Evolutionary conservation across 2,888 invertebrate species (phyloP).

Genomic region (Choristoneura rosaceana): DNA sequence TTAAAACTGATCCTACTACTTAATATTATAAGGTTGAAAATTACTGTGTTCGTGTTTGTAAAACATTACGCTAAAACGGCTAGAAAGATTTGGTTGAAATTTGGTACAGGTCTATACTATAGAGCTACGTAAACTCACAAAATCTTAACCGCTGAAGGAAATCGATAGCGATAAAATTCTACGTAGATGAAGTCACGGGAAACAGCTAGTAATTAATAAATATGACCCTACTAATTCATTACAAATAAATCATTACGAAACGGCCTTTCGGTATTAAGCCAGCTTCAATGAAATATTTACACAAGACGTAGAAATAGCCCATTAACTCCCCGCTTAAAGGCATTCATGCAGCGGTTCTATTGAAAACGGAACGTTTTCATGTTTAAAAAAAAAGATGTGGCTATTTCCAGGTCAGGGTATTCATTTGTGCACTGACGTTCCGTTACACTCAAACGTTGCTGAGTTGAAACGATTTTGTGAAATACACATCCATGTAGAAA

Average conservation of each 20-base stretch:
- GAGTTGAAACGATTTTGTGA: neutral
- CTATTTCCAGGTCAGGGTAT: slow-evolving; percentile 29
- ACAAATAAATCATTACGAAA: neutral
- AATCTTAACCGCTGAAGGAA: too few species aligned
- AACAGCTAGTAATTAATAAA: neutral
- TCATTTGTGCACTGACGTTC: slow-evolving; percentile 14
- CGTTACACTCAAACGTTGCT: slow-evolving; percentile 10
- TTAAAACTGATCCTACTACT: too few species aligned
- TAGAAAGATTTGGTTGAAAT: too few species aligned
- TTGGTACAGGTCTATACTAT: too few species aligned
- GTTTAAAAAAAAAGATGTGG: slow-evolving; percentile 29
- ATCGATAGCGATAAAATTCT: too few species aligned
- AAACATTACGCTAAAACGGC: too few species aligned
- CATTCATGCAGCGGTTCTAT: slow-evolving; percentile 26
- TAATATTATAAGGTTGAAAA: too few species aligned
- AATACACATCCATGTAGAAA: neutral
- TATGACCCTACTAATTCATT: neutral
- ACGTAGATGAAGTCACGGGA: too few species aligned
- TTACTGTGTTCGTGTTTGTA: too few species aligned
- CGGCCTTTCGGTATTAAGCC: neutral
- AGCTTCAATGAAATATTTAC: slow-evolving; percentile 9
- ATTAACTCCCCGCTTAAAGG: slow-evolving; percentile 14
- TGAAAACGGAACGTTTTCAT: slow-evolving; percentile 32
- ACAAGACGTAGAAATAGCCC: slow-evolving; percentile 12
- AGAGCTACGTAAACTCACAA: too few species aligned